Percentiles rank a stretch among this genome's conserved stretches.
Conservation (phyloP, 1,140 invertebrate genomes). For the Dolichoris vasculosae region DNA sequence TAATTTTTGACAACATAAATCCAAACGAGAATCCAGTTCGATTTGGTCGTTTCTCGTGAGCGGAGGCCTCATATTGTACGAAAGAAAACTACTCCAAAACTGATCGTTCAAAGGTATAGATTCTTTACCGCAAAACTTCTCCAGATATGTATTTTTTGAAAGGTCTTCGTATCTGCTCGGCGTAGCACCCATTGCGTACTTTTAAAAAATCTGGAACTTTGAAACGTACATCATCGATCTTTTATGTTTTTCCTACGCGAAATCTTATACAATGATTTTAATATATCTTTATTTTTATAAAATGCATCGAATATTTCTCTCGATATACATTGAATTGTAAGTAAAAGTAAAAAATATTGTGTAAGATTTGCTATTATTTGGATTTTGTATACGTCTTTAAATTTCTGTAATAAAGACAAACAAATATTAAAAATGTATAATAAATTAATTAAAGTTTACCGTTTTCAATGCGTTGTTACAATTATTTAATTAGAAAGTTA, state of each 20-base stretch:
- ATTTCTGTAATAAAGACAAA: background rate
- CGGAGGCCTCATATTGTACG: slow-evolving; percentile 90
- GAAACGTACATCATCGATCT: background rate
- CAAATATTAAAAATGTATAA: background rate
- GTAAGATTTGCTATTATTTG: background rate
- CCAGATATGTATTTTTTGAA: slow-evolving; percentile 86
- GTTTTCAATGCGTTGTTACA: slow-evolving; percentile 17
- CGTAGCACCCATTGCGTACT: slow-evolving; percentile 85
- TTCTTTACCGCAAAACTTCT: slow-evolving; percentile 85
- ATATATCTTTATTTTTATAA: background rate
- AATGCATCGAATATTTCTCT: background rate
- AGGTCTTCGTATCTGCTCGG: slow-evolving; percentile 89
- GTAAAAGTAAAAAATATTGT: background rate
- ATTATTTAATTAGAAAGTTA: background rate
- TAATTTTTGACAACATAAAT: slow-evolving; percentile 83
- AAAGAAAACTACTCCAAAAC: slow-evolving; percentile 95
- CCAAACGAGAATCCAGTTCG: slow-evolving; percentile 84
- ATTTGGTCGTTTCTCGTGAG: slow-evolving; percentile 80
- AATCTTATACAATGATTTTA: background rate
- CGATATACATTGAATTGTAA: background rate
- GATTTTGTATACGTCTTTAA: background rate
- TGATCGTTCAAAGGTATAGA: slow-evolving; percentile 90
- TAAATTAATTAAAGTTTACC: slow-evolving; percentile 25
- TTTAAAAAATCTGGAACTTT: slow-evolving; percentile 2
- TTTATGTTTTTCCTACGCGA: background rate